phyloP scores from a whole-genome alignment of 1,140 invertebrate genomes.

The Ceratitis capitata region DNA sequence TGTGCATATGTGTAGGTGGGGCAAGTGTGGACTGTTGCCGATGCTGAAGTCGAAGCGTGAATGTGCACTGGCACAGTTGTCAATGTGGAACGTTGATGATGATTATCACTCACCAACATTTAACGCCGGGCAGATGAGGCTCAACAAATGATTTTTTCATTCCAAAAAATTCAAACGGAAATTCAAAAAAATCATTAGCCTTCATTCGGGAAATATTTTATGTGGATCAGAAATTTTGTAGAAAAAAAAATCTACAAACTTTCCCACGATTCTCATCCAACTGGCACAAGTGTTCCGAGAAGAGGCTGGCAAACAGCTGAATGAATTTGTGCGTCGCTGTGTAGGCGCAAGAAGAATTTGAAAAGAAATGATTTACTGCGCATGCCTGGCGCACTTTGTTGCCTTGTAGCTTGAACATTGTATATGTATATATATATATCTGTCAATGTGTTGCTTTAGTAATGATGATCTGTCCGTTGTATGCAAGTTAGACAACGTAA shows the following conservation, averaged over 20 bases:
- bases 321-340: neutral
- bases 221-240: neutral
- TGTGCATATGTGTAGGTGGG: constrained; percentile 50
- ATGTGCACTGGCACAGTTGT: neutral
- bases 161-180: neutral
- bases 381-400: constrained; percentile 1
- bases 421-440: no score
- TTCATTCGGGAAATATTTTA: neutral
- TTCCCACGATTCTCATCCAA: neutral
- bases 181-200: neutral
- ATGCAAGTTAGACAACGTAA: no score
- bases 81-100: neutral
- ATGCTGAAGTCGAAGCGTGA: neutral
- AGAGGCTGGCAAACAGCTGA: neutral
- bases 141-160: neutral
- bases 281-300: neutral
- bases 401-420: no score
- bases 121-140: neutral
- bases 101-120: no score
- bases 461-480: no score
- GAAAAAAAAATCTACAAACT: neutral
- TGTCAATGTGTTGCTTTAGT: no score
- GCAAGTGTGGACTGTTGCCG: neutral
- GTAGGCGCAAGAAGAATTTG: neutral
- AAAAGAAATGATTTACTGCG: constrained; percentile 7